phyloP scores from a whole-genome alignment of 2,888 invertebrate species.

The Cancer borealis region DNA sequence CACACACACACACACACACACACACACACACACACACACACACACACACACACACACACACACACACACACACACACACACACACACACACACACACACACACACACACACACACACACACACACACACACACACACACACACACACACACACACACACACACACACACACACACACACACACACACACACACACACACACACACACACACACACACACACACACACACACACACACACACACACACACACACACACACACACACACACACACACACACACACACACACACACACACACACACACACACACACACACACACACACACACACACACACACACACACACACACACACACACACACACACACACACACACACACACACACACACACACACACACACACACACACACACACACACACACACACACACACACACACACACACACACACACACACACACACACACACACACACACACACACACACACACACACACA shows the following conservation, averaged over 20 bases:
- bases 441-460: conserved; percentile 7
- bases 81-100: not conserved
- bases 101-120: not conserved
- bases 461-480: not conserved
- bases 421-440: not conserved
- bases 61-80: conserved; percentile 20
- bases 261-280: not conserved
- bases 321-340: conserved; percentile 32
- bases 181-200: not conserved
- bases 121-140: not conserved
- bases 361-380: not conserved
- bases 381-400: not conserved
- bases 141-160: not conserved
- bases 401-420: not conserved
- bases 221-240: not conserved
- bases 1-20: not conserved
- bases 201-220: conserved; percentile 7
- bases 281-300: not conserved
- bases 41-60: conserved; percentile 15
- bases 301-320: conserved; percentile 14
- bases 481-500: not conserved
- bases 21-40: not conserved
- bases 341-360: not conserved
- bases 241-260: not conserved
- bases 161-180: not conserved